Evolutionary conservation across 2,113 vertebrate species (phyloP), one percentile per base, ranked within the genome.

Genomic region (Casuarius casuarius): DNA sequence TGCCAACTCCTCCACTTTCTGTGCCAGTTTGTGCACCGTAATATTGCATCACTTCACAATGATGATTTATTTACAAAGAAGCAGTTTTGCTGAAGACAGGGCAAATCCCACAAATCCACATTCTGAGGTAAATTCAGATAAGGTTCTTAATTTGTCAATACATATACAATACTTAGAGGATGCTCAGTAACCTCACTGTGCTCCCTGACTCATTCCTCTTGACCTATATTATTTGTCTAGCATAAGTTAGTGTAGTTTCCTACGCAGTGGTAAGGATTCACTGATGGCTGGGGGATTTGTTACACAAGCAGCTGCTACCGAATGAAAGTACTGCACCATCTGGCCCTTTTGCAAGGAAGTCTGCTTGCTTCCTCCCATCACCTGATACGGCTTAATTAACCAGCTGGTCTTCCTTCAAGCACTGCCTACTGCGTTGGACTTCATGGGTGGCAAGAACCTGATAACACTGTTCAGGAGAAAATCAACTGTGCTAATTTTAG

Each of bases 241-340:
- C 13, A 59, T 1, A 1, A n/a, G 28, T 1, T 56, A 22, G 46
- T 0, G 2, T 3, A 33, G 5, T 58, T 89, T 48, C 22, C 38
- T 29, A 61, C 52, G 6, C 14, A 79, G 12, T 12, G 10, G 7
- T 33, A 67, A 93, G 42, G 35, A 28, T 44, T 93, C 29, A 14
- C 16, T 66, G 52, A 5, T 26, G n/a, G 22, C 25, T 61, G 4
- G 61, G 38, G 19, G 16, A 48, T 62, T 91, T 65, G 14, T 73
- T 79, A 44, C 0, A 0, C 8, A 46, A 0, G 1, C 31, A 51
- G 14, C 19, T 90, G 25, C 9, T 77, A 7, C 72, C 59, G 48
- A 7, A 8, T 52, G 63, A 40, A 63, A n/a, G 40, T 15, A 72
- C 2, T 3, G 13, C 42, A 56, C 38, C 42, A 61, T 35, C 42